Base-by-base conservation (phyloP, 2,888 invertebrate species). In the Cephalotes varians region DNA sequence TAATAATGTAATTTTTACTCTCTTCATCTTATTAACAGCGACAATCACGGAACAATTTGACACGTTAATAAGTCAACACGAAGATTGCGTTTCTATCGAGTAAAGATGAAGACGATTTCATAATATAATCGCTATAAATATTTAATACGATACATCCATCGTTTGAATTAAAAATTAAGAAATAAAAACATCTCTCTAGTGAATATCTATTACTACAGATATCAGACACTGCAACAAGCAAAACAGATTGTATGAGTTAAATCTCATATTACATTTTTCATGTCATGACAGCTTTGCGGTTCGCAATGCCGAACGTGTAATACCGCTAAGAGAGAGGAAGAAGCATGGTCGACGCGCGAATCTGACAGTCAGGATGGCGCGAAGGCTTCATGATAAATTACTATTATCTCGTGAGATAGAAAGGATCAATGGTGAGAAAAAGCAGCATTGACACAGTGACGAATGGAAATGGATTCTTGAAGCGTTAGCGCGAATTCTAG, bases 381-480 rank as follows among this genome's bases (percentile, higher is more conserved):
- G 34, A 25, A 69, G 49, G n/a, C 60, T 60, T 62, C 25, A 28
- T 79, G 79, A 82, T 82, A 82, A 82, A 80, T 69, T 79, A 67
- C 77, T 79, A 82, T 77, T 77, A 67, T 77, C 65, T 81, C 47
- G 76, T 58, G 28, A 47, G 56, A 77, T 65, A 62, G 49, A 77
- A 58, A 65, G 64, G 47, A 58, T 79, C 31, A 79, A 60, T 44
- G 58, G 51, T 34, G 65, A 51, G 49, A 79, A 67, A 79, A 79
- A 67, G 44, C 6, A 51, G 4, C 47, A 82, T 79, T 44, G 81
- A 69, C 67, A 54, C 18, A 34, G 60, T 54, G 82, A 72, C 51
- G 67, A 83, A 54, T 83, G 65, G 69, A 83, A 83, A 81, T 83
- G 67, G 82, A 82, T 67, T 83, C 67, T 62, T 65, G 64, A 81